Conservation (phyloP, 2,888 invertebrate genomes). For the Lasioglossum calceatum region DNA sequence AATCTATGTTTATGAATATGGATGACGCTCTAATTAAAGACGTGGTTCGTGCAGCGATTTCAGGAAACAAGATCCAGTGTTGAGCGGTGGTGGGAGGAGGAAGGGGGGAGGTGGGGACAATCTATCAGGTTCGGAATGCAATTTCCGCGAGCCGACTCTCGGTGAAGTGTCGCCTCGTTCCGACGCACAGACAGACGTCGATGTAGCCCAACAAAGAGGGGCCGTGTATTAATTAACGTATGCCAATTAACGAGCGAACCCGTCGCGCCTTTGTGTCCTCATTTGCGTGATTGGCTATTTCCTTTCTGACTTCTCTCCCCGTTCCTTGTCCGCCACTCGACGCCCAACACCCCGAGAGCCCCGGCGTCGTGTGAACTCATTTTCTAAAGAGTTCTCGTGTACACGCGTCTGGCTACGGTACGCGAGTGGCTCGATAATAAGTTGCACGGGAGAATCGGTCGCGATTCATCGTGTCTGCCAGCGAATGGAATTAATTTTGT, state of each 20-base stretch:
- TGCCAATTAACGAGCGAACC: constrained; percentile 72
- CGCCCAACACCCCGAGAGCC: constrained; percentile 47
- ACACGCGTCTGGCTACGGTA: constrained; percentile 33
- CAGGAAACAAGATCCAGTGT: constrained; percentile 37
- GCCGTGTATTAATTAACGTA: constrained; percentile 74
- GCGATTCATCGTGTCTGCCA: constrained; percentile 28
- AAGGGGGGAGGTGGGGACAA: constrained; percentile 3
- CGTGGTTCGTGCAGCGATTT: constrained; percentile 43
- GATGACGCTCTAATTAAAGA: constrained; percentile 50
- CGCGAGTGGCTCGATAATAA: constrained; percentile 36
- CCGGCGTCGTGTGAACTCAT: constrained; percentile 61
- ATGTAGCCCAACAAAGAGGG: constrained; percentile 63
- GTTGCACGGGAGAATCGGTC: constrained; percentile 44
- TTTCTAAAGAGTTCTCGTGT: constrained; percentile 64
- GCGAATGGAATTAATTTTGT: constrained; percentile 51
- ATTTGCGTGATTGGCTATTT: constrained; percentile 75
- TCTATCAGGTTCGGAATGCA: constrained; percentile 21
- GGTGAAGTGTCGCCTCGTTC: constrained; percentile 40
- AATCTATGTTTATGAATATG: constrained; percentile 61
- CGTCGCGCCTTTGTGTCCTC: constrained; percentile 72
- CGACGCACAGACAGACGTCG: constrained; percentile 46
- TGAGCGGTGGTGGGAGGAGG: not conserved
- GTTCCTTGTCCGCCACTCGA: constrained; percentile 51
- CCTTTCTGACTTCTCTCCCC: constrained; percentile 62
- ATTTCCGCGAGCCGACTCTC: constrained; percentile 28